phyloP scores from a whole-genome alignment of 2,888 invertebrate species.

The Lepeophtheirus nordmannii region DNA sequence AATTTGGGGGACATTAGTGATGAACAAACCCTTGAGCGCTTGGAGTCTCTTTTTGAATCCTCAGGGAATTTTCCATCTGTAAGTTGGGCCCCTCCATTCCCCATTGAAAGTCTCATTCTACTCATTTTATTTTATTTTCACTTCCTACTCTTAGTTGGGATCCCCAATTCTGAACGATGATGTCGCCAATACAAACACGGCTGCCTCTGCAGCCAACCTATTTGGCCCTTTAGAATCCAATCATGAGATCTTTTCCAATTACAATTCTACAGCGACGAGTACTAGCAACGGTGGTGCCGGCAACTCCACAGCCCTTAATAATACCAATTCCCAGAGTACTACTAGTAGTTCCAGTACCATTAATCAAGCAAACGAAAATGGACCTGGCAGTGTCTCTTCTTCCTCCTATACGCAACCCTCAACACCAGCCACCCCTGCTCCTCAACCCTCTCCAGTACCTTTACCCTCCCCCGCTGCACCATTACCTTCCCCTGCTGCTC shows the following conservation, averaged over 20 bases:
- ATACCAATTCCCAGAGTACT: neutral
- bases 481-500: slow-evolving; percentile 27
- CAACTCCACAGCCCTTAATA: no score
- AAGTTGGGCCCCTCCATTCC: neutral
- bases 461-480: slow-evolving; percentile 27
- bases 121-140: neutral
- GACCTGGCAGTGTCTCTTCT: neutral
- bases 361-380: neutral
- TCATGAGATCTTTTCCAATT: neutral
- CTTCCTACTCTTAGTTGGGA: slow-evolving; percentile 3
- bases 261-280: neutral
- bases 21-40: slow-evolving; percentile 9
- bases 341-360: no score
- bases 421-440: slow-evolving; percentile 24
- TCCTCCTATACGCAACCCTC: slow-evolving; percentile 24
- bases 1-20: slow-evolving; percentile 19
- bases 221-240: slow-evolving; percentile 5
- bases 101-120: neutral
- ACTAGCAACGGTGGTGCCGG: neutral
- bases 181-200: neutral
- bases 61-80: slow-evolving; percentile 6
- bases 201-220: neutral
- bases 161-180: slow-evolving; percentile 6
- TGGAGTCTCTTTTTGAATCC: slow-evolving; percentile 21
- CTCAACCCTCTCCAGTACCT: slow-evolving; percentile 26